These are phyloP conservation scores for Trichomycterus rosablanca DNA, from an alignment of 2,113 vertebrate genomes.

Conservation along the genomic window DNA sequence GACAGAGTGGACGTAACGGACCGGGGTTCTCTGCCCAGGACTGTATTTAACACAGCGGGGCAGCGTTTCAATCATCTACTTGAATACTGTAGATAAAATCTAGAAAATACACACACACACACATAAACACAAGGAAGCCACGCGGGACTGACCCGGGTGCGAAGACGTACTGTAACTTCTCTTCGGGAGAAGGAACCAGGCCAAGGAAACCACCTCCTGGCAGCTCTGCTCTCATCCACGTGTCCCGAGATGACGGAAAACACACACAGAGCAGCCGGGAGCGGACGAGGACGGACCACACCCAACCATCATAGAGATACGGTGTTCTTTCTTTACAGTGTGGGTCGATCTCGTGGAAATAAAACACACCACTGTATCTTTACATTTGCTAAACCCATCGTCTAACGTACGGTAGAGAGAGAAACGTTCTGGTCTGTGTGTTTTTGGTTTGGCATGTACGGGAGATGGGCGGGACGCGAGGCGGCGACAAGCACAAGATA, in stretches of 20 bases:
- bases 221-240: constrained; percentile 49
- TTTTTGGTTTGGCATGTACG: constrained; percentile 25
- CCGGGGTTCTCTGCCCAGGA: constrained; percentile 29
- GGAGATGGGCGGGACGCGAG: no score
- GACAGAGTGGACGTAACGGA: constrained; percentile 25
- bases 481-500: no score
- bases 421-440: constrained; percentile 21
- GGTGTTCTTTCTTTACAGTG: constrained; percentile 20
- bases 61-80: constrained; percentile 47
- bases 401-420: constrained; percentile 20
- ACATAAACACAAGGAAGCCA: constrained; percentile 30
- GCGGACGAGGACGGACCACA: no score
- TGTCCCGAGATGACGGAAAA: constrained; percentile 10
- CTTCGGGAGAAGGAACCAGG: constrained; percentile 42
- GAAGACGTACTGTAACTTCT: constrained; percentile 11
- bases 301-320: no score
- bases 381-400: constrained; percentile 33
- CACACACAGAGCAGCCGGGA: no score
- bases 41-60: constrained; percentile 41
- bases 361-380: constrained; percentile 42
- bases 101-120: no score
- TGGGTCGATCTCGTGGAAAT: constrained; percentile 1
- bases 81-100: constrained; percentile 44
- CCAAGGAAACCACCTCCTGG: constrained; percentile 58
- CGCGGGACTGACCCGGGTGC: constrained; percentile 16